Evolutionary conservation across 2,113 vertebrate genomes (phyloP).

Genomic region (Ceyx cyanopectus): DNA sequence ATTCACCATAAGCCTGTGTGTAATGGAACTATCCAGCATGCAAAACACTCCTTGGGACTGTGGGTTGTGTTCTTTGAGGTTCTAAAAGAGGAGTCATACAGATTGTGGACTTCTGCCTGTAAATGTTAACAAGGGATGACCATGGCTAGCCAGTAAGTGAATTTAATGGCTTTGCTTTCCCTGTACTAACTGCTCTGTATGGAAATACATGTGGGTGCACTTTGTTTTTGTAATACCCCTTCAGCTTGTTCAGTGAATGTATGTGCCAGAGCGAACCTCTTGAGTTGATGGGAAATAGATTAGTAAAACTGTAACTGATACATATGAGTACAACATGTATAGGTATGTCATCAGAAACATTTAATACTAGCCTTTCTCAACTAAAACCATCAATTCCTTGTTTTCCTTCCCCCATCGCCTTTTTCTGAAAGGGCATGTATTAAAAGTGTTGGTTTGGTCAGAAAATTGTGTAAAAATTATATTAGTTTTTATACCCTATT

Average conservation of each 20-base stretch:
- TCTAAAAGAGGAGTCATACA: background rate
- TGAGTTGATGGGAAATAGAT: background rate
- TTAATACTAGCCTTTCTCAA: background rate
- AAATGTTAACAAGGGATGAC: background rate
- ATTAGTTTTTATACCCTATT: background rate
- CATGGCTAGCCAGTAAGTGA: background rate
- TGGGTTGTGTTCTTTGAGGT: background rate
- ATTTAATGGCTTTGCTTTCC: background rate
- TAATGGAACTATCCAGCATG: background rate
- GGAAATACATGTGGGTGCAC: background rate
- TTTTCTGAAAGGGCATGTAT: background rate
- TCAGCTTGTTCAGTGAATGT: background rate
- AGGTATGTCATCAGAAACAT: background rate
- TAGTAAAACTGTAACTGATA: background rate
- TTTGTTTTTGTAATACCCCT: background rate
- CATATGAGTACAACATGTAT: rapidly evolving
- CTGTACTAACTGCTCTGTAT: background rate
- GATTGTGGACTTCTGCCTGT: background rate
- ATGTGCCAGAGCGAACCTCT: background rate
- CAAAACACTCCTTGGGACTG: background rate
- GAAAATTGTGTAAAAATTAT: background rate
- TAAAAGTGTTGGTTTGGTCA: background rate
- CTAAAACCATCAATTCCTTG: background rate
- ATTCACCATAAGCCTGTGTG: background rate
- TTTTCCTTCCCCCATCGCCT: rapidly evolving